Base-by-base conservation (phyloP, 2,113 vertebrate species). In the Oceanites oceanicus region DNA sequence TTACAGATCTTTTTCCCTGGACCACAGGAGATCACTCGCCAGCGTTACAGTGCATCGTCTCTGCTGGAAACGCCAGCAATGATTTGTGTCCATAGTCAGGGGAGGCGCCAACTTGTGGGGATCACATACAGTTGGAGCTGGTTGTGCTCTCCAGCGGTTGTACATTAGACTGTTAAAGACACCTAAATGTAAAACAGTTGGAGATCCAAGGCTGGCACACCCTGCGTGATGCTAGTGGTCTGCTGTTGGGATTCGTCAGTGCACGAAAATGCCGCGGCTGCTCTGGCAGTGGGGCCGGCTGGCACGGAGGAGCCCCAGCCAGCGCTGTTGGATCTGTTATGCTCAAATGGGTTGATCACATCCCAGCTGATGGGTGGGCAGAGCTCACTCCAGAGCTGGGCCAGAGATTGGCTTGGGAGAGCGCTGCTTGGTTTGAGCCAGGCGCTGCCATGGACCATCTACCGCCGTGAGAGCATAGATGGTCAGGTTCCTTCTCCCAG, bases 381-480 rank as follows among this genome's bases (percentile, higher is more conserved):
- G 52, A 15, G 55, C n/a, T 49, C 17, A 5, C 11, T 10, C 29
- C 1, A 0, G 71, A 63, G 40, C 61, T 36, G 76, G n/a, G 32
- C 40, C 18, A 49, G 66, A 38, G 34, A 1, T 3, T 29, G 40
- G 13, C 52, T 14, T 38, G 56, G 65, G 70, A 85, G 32, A 47
- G 15, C 1, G 1, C 11, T 45, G 55, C 56, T 42, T 36, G 71
- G 10, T 56, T 25, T 65, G 71, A 34, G 58, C 85, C 56, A 74
- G 72, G 50, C 4, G 1, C 55, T 77, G 77, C 84, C 71, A 55
- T 71, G 40, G 56, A 30, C 81, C 81, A 22, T 59, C n/a, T 71
- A 56, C 71, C 1, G 3, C 15, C 0, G 0, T 22, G 47, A 45
- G 19, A 27, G 38, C 16, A 20, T 15, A 66, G 67, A 30, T 0